Base-by-base conservation (phyloP, 2,113 vertebrate genomes). In the Ia io region DNA sequence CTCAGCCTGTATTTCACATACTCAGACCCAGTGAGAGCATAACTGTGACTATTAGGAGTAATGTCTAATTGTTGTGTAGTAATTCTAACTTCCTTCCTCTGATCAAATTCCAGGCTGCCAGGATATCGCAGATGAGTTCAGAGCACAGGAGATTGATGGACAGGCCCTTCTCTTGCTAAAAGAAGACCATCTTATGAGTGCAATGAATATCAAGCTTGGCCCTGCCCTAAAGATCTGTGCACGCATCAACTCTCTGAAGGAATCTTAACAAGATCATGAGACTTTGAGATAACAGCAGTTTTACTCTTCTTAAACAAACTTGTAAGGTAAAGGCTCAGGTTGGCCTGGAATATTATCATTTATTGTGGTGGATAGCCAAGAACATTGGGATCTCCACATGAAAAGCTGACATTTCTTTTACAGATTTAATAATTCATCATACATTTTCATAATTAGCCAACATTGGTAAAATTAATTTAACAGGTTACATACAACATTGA, bases 171-270 rank as follows among this genome's bases (percentile, higher is more conserved):
- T 99, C 88, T 98, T 99, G 88, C 98, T 99, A 91, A 99, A 99
- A 70, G 99, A 99, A 97, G 99, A 99, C 97, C 99, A 99, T 93
- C 99, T 99, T 87, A 99, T 99, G 99, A 99, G 99, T 97, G 99
- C 99, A 98, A 99, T 99, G 99, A 99, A 99, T 98, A 99, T 99
- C 97, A 99, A 99, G 98, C 98, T 99, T 93, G 99, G 99, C 32
- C 99, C 99, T 3, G 99, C 99, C 1, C 98, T 99, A 71, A 99
- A 99, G 98, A 99, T 99, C 97, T 99, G 99, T 85, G 99, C 99
- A 95, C 99, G 99, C 94, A 99, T 99, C 98, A 99, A 99, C 97
- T 98, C 99, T 1, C 98, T 99, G 97, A 99, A 99, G 63, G 99
- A 99, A 96, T 98, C 98, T 2, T 99, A 98, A 98, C 90, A 92